Evolutionary conservation across 2,888 invertebrate genomes (phyloP), one percentile per base, ranked within the genome.

Genomic region (Schizotus pectinicornis): DNA sequence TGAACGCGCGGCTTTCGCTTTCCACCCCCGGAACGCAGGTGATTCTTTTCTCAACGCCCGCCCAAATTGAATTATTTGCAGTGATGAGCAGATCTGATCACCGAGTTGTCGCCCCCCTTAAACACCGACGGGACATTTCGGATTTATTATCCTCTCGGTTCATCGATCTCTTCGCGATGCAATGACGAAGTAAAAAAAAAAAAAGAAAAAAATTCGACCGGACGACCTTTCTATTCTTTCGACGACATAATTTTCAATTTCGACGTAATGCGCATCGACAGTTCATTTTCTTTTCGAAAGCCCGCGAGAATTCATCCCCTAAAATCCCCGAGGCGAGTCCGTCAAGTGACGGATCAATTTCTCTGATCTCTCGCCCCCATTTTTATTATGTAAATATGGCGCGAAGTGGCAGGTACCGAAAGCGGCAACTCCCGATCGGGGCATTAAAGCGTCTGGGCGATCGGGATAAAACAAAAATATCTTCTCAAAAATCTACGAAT

Each of bases 1-100:
- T 22, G 31, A 31, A 34, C 35, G 36, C 47, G 31, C 37, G 12
- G 12, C 22, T 7, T 32, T n/a, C 33, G 36, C 52, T 41, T 51
- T 46, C 22, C 22, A 22, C 22, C 22, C 32, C 32, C 50, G 30
- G 46, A 39, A 38, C 42, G 50, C 68, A 68, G 68, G 65, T 68
- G 67, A 65, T 67, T 62, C 63, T 62, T 65, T 65, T 67, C 67
- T 64, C 67, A 65, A 60, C 63, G 57, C 45, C 57, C 51, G 39
- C 61, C 56, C 51, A 65, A 67, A 68, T 67, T 68, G 67, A 67
- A 67, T 68, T 67, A 68, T 65, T 63, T 61, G 59, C 63, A 54
- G 60, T 63, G 56, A 62, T 50, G 65, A 22, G 22, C 22, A 22
- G 22, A 22, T 22, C 22, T 22, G 22, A 22, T 22, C 22, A 22